Percentiles rank a stretch among this genome's conserved stretches.
Conservation (phyloP, 2,888 invertebrate species). For the Cataglyphis livida region DNA sequence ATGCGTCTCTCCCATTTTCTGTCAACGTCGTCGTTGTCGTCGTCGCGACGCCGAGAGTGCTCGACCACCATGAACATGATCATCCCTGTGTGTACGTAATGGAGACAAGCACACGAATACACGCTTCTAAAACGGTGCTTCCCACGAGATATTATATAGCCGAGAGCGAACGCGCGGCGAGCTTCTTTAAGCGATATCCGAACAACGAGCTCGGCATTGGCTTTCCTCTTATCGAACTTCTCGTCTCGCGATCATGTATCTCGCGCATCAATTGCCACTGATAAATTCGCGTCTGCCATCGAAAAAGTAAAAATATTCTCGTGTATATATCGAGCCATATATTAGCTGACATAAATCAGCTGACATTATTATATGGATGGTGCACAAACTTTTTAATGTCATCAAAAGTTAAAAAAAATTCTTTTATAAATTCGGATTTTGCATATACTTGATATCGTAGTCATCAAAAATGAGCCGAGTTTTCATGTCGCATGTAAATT, state of each 20-base stretch:
- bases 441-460: not conserved
- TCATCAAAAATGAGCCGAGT: not conserved
- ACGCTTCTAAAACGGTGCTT: constrained; percentile 65
- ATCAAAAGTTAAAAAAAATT: not conserved
- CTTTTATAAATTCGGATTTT: not conserved
- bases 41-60: constrained; percentile 61
- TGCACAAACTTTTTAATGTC: not conserved
- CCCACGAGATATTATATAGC: constrained; percentile 74
- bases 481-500: not conserved
- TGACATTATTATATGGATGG: not conserved
- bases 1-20: constrained; percentile 49
- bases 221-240: constrained; percentile 67
- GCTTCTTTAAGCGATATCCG: constrained; percentile 39
- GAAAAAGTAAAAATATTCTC: not conserved
- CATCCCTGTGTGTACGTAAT: constrained; percentile 13
- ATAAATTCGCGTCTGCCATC: constrained; percentile 1
- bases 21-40: constrained; percentile 59
- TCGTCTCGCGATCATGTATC: constrained; percentile 69
- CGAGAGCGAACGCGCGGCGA: constrained; percentile 43
- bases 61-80: constrained; percentile 58
- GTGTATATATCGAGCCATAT: too few species aligned
- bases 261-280: constrained; percentile 57
- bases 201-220: constrained; percentile 65
- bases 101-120: constrained; percentile 50
- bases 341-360: not conserved